phyloP scores from a whole-genome alignment of 2,888 invertebrate genomes.

The Lasioglossum malachurum region DNA sequence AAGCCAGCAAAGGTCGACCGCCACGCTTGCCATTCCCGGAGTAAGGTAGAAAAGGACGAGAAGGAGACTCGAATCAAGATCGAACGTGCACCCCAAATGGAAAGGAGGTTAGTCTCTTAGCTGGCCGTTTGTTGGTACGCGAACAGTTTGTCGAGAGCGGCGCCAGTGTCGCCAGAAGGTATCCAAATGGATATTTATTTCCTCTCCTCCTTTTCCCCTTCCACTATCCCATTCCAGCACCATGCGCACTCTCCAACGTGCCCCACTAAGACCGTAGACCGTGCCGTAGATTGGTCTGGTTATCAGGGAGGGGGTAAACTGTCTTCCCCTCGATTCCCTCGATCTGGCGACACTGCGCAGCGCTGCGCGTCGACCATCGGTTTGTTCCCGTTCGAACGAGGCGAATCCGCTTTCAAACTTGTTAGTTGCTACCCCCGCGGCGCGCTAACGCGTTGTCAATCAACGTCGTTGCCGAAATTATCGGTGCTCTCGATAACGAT shows the following conservation, averaged over 20 bases:
- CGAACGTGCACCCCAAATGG: background rate
- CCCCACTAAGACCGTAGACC: too few relatives aligned
- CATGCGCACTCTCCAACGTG: too few relatives aligned
- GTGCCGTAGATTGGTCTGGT: too few relatives aligned
- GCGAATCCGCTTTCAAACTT: background rate
- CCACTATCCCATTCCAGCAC: too few relatives aligned
- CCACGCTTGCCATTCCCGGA: background rate
- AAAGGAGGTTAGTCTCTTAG: constrained; percentile 27
- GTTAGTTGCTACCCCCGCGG: background rate
- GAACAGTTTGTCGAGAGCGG: constrained; percentile 31
- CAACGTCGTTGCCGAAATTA: background rate
- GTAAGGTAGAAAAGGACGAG: background rate
- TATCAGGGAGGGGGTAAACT: too few relatives aligned
- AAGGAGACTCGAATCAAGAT: background rate
- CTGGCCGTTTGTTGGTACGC: constrained; percentile 13
- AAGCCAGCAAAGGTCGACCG: background rate
- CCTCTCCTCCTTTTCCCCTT: too few relatives aligned
- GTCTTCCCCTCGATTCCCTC: too few relatives aligned
- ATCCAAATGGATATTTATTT: too few relatives aligned
- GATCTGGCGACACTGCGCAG: too few relatives aligned
- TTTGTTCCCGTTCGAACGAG: constrained; percentile 60
- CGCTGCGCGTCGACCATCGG: constrained; percentile 70
- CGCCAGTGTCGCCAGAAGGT: too few relatives aligned
- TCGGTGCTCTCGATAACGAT: background rate
- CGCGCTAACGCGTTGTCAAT: background rate